A percentile compares a stretch with the other conserved stretches of the same genome.
Evolutionary conservation across 2,888 invertebrate species (phyloP).

Genomic region (Nasonovia ribisnigri): DNA sequence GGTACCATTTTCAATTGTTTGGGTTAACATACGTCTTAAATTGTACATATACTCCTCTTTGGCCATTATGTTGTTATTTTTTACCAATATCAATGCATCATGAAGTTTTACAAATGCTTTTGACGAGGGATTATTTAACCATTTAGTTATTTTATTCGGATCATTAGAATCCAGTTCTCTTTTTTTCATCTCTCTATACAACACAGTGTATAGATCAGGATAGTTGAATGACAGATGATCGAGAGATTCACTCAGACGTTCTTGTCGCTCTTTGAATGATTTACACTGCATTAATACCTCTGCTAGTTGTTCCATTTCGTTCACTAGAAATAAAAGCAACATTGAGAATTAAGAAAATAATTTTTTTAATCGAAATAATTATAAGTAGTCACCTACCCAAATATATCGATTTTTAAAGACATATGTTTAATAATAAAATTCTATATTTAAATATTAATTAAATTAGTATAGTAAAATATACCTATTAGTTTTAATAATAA

Average conservation of each 20-base stretch:
- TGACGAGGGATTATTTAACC: not conserved
- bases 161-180: slow-evolving; percentile 42
- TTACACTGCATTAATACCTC: not conserved
- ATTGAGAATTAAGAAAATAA: not conserved
- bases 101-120: slow-evolving; percentile 16
- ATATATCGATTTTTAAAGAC: too few relatives aligned
- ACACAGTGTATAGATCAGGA: not conserved
- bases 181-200: slow-evolving; percentile 32
- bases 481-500: too few relatives aligned
- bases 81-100: slow-evolving; percentile 43
- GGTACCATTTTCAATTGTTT: slow-evolving; percentile 2
- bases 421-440: too few relatives aligned
- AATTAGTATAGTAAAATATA: too few relatives aligned
- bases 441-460: too few relatives aligned
- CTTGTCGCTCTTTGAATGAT: slow-evolving; percentile 24
- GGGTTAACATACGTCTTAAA: not conserved
- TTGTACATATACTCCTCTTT: not conserved
- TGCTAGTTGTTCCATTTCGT: slow-evolving; percentile 10
- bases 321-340: slow-evolving; percentile 47
- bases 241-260: not conserved
- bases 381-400: not conserved
- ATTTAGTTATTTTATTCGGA: slow-evolving; percentile 26
- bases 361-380: not conserved
- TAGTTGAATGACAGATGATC: slow-evolving; percentile 16
- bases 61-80: slow-evolving; percentile 23